These are phyloP conservation scores for Nemoura dubitans DNA, from an alignment of 2,888 invertebrate species.

Conservation along the genomic window DNA sequence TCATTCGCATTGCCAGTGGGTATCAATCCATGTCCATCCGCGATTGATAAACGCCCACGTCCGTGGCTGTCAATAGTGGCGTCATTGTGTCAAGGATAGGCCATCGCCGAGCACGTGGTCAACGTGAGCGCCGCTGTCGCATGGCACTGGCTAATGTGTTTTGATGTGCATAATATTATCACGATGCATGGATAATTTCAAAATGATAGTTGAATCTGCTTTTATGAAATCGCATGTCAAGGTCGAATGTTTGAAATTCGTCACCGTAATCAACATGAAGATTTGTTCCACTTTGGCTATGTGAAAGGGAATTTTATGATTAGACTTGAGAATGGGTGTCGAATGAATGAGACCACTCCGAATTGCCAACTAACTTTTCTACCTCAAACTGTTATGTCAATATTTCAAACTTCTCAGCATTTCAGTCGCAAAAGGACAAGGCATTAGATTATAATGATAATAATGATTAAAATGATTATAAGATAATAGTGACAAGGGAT, in stretches of 20 bases:
- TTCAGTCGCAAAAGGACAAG: no score
- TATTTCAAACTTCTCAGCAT: no score
- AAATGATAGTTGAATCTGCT: neutral
- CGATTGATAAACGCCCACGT: neutral
- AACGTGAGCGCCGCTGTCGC: neutral
- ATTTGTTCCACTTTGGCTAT: neutral
- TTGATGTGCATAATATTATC: neutral
- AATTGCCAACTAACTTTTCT: no score
- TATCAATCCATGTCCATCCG: neutral
- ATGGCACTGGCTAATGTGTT: neutral
- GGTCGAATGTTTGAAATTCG: neutral
- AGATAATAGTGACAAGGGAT: no score
- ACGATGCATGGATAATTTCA: neutral
- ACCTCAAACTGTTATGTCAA: no score
- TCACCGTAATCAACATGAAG: neutral
- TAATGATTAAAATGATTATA: no score
- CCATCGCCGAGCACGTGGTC: neutral
- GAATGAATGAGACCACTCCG: no score
- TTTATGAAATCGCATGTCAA: neutral
- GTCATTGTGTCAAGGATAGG: neutral
- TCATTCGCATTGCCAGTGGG: no score
- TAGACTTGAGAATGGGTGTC: no score
- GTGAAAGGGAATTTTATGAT: neutral
- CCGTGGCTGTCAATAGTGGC: neutral
- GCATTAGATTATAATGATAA: no score